Conservation (phyloP, 2,113 vertebrate species). For the cattle (Bos taurus) region DNA sequence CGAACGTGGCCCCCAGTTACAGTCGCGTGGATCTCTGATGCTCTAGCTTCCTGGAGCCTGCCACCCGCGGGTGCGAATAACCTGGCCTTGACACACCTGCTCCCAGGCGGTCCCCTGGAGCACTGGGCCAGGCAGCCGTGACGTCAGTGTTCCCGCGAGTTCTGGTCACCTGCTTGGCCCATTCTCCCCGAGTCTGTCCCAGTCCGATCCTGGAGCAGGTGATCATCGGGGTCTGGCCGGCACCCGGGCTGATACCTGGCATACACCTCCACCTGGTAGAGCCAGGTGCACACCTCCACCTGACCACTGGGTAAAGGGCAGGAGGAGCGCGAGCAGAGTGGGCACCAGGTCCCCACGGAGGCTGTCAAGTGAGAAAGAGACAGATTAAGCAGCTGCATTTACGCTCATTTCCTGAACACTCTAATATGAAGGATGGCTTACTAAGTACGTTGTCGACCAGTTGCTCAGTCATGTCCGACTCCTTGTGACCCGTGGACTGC, state of each 20-base stretch:
- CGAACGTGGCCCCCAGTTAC: fast-evolving
- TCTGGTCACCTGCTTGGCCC: fast-evolving
- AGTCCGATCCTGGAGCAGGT: fast-evolving
- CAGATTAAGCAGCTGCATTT: fast-evolving
- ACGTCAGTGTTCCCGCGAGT: fast-evolving
- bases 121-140: neutral
- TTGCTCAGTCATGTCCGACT: neutral
- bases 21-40: fast-evolving
- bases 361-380: neutral
- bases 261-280: fast-evolving
- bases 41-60: fast-evolving
- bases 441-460: neutral
- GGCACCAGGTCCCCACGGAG: fast-evolving
- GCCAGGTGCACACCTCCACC: fast-evolving
- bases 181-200: neutral
- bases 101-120: fast-evolving
- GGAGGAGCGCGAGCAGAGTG: fast-evolving
- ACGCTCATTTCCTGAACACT: neutral
- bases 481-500: neutral
- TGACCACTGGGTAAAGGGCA: fast-evolving
- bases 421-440: fast-evolving
- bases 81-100: fast-evolving
- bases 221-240: fast-evolving
- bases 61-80: fast-evolving
- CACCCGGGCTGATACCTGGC: fast-evolving